Evolutionary conservation across 92 coral and sea anemone genomes (phyloP).

Genomic region (Porites rus): DNA sequence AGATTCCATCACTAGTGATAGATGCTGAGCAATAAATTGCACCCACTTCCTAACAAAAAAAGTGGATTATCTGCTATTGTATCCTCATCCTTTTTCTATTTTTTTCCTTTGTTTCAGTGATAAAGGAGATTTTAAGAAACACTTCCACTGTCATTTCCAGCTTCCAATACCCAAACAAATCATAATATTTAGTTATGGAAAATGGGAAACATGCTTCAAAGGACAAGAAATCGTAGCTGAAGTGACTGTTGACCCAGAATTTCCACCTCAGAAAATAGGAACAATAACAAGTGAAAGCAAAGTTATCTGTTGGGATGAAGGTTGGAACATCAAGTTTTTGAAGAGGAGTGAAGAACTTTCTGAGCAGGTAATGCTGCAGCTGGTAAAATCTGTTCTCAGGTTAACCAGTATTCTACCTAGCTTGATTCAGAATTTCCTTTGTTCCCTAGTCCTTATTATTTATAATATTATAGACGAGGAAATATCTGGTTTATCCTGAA

Average conservation of each 20-base stretch:
- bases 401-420: no score
- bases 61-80: neutral
- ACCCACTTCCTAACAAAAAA: no score
- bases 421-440: no score
- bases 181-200: constrained; percentile 85
- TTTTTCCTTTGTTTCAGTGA: constrained; percentile 49
- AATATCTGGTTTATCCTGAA: no score
- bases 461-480: no score
- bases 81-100: neutral
- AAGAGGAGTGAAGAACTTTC: constrained; percentile 65
- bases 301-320: constrained; percentile 79
- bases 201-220: constrained; percentile 70
- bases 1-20: no score
- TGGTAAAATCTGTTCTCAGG: no score
- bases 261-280: constrained; percentile 80
- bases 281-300: constrained; percentile 60
- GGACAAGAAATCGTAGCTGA: constrained; percentile 65
- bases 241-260: constrained; percentile 78
- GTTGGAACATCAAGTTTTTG: constrained; percentile 76
- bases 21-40: no score
- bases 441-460: no score
- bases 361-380: constrained; percentile 69
- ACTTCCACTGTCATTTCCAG: constrained; percentile 83
- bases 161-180: constrained; percentile 92
- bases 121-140: constrained; percentile 50